Conservation (phyloP, 1,140 invertebrate species). For the Schlechtendalia chinensis region DNA sequence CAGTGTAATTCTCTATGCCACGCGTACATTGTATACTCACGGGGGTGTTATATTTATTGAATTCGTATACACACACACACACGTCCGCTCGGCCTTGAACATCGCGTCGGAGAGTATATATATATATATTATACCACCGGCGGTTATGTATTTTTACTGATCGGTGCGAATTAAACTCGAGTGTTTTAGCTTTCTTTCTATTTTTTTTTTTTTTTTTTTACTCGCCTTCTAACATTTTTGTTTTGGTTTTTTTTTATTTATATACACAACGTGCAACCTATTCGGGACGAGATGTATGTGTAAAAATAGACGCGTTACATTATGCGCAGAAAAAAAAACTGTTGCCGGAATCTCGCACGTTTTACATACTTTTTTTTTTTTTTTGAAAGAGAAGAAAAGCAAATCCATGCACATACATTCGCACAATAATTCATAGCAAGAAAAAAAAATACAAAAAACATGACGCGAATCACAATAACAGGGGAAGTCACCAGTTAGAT, state of each 20-base stretch:
- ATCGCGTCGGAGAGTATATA: neutral
- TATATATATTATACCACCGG: neutral
- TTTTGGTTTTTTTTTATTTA: slow-evolving; percentile 1
- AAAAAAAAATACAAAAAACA: no score
- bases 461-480: no score
- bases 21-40: neutral
- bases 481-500: no score
- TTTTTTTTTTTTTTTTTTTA: no score
- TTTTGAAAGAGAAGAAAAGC: no score
- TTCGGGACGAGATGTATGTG: neutral
- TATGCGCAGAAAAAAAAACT: neutral
- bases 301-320: slow-evolving; percentile 26
- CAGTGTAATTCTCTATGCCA: neutral
- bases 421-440: no score
- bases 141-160: slow-evolving; percentile 7
- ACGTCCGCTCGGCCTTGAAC: neutral
- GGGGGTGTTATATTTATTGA: slow-evolving; percentile 43
- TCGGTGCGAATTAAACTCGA: neutral
- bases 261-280: neutral
- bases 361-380: no score
- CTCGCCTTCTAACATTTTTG: no score
- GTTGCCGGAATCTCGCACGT: neutral
- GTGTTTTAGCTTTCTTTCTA: neutral
- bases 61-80: neutral
- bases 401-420: no score